Conservation (phyloP, 1,140 invertebrate genomes). For the Drosophila repletoides region DNA sequence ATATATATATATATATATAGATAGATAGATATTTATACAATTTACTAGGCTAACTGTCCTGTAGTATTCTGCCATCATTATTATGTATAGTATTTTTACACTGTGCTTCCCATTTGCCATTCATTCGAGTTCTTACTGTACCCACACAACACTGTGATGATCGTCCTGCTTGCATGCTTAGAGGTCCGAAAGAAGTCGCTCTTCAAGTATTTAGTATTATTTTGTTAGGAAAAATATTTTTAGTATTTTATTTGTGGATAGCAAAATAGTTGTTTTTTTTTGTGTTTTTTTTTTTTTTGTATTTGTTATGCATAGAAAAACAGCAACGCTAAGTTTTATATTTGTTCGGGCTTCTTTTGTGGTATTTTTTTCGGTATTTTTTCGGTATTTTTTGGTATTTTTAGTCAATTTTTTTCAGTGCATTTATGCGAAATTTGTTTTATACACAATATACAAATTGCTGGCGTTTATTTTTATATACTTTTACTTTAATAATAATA, state of each 20-base stretch:
- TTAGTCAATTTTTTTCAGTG: constrained; percentile 58
- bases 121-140: constrained; percentile 30
- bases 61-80: constrained; percentile 16
- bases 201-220: constrained; percentile 21
- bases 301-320: constrained; percentile 44
- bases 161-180: constrained; percentile 61
- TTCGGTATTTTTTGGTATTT: constrained; percentile 35
- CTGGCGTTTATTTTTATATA: constrained; percentile 42
- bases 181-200: constrained; percentile 41
- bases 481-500: constrained; percentile 24
- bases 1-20: too few relatives aligned
- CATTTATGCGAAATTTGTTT: constrained; percentile 52
- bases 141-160: constrained; percentile 61
- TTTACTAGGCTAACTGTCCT: constrained; percentile 17
- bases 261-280: constrained; percentile 59
- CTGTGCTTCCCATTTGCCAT: constrained; percentile 11
- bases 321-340: constrained; percentile 50
- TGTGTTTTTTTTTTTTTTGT: constrained; percentile 10
- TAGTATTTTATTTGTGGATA: constrained; percentile 33
- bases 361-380: constrained; percentile 2
- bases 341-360: constrained; percentile 14
- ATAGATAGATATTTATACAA: constrained; percentile 51
- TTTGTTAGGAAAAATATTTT: constrained; percentile 63
- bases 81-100: constrained; percentile 21
- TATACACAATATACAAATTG: constrained; percentile 57